phyloP scores from a whole-genome alignment of 2,797 vertebrate genomes.

The Eremophila alpestris region DNA sequence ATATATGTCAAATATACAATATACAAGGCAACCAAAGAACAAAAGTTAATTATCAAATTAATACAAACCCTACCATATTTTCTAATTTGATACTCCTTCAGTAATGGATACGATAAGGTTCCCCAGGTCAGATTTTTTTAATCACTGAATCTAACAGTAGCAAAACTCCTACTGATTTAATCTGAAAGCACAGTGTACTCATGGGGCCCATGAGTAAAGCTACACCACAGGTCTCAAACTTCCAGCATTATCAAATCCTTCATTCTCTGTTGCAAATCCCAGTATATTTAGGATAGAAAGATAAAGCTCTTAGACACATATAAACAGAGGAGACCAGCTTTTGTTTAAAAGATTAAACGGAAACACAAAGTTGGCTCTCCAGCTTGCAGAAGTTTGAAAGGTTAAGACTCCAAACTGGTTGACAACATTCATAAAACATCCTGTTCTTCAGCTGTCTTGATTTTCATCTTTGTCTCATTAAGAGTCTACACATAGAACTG shows the following conservation, averaged over 20 bases:
- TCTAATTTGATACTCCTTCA: not conserved
- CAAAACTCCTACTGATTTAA: not conserved
- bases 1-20: not conserved
- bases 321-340: not conserved
- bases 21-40: not conserved
- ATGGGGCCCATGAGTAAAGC: not conserved
- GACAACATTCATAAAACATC: not conserved
- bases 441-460: not conserved
- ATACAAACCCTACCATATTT: not conserved
- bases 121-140: not conserved
- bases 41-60: not conserved
- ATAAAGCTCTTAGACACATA: not conserved
- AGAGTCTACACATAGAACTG: not conserved
- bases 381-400: not conserved
- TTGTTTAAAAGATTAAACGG: not conserved
- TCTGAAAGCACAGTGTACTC: not conserved
- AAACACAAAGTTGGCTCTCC: not conserved
- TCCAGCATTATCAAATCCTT: not conserved
- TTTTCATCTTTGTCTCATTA: not conserved
- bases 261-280: not conserved
- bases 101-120: not conserved
- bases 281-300: not conserved
- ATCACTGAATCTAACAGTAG: not conserved
- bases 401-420: not conserved
- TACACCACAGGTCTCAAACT: not conserved